phyloP scores from a whole-genome alignment of 1,140 invertebrate genomes.

The Proctacanthus coquilletti region DNA sequence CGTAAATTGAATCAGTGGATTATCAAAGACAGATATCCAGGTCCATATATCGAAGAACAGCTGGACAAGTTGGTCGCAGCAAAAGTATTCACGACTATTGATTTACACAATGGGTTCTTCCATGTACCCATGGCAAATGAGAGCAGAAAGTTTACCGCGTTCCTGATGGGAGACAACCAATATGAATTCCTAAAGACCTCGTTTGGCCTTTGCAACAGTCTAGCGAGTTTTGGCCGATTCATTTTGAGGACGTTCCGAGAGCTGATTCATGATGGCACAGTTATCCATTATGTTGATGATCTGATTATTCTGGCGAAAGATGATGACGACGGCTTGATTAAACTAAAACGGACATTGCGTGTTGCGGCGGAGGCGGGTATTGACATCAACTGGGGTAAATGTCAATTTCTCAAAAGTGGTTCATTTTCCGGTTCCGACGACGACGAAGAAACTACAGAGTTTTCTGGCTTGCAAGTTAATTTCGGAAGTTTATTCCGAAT shows the following conservation, averaged over 20 bases:
- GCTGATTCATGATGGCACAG: neutral
- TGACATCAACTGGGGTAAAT: constrained; percentile 24
- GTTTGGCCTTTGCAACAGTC: constrained; percentile 2
- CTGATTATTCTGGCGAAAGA: constrained; percentile 13
- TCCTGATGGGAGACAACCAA: neutral
- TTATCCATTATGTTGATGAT: constrained; percentile 18
- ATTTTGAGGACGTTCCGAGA: constrained; percentile 14
- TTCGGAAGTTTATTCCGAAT: constrained; percentile 18
- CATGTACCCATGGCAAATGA: neutral
- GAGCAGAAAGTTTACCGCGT: neutral
- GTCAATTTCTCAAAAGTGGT: constrained; percentile 12
- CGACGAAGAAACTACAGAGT: constrained; percentile 18
- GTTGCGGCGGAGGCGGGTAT: constrained; percentile 17
- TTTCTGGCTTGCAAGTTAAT: constrained; percentile 25
- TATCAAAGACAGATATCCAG: no score
- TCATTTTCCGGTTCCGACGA: constrained; percentile 2
- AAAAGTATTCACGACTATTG: constrained; percentile 8
- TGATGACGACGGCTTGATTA: constrained; percentile 8
- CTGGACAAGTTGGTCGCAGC: constrained; percentile 6
- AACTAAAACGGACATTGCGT: constrained; percentile 11
- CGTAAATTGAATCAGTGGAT: no score
- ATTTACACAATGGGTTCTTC: constrained; percentile 6
- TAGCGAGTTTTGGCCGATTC: constrained; percentile 16
- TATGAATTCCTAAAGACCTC: constrained; percentile 1
- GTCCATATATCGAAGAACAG: no score